Percentiles rank a stretch among this genome's conserved stretches.
These are phyloP conservation scores for Charaxes varanes DNA, from an alignment of 1,140 invertebrate genomes.

Conservation along the genomic window DNA sequence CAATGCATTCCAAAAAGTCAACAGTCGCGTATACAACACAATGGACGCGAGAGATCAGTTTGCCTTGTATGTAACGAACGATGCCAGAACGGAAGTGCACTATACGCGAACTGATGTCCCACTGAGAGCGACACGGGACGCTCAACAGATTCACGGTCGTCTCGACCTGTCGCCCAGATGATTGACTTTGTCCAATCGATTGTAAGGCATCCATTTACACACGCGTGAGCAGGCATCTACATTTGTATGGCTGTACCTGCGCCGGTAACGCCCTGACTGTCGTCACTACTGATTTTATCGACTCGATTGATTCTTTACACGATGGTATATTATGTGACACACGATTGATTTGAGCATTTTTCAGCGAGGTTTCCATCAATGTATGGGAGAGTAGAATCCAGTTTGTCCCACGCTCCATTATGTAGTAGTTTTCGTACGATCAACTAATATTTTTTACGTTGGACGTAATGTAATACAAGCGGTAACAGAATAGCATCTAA, in stretches of 20 bases:
- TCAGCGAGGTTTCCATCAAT: neutral
- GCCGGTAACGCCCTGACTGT: slow-evolving; percentile 44
- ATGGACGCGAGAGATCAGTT: slow-evolving; percentile 14
- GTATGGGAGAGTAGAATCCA: neutral
- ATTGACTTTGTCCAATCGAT: slow-evolving; percentile 70
- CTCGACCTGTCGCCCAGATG: slow-evolving; percentile 56
- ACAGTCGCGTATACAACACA: slow-evolving; percentile 24
- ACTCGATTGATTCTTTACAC: slow-evolving; percentile 13
- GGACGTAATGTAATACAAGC: neutral
- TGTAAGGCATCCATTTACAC: slow-evolving; percentile 55
- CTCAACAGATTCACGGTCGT: slow-evolving; percentile 61
- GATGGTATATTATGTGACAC: slow-evolving; percentile 23
- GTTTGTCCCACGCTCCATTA: slow-evolving; percentile 10
- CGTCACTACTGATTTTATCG: slow-evolving; percentile 39
- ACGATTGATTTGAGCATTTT: slow-evolving; percentile 11
- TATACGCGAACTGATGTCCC: slow-evolving; percentile 43
- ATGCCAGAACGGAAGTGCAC: slow-evolving; percentile 45
- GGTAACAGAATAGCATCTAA: slow-evolving; percentile 12
- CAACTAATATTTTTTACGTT: neutral
- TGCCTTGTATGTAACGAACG: slow-evolving; percentile 10
- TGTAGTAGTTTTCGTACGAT: neutral
- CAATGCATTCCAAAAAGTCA: slow-evolving; percentile 27
- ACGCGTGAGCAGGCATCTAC: slow-evolving; percentile 31
- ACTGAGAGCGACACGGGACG: slow-evolving; percentile 48
- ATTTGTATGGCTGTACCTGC: slow-evolving; percentile 32